A percentile compares a stretch with the other conserved stretches of the same genome.
Conservation (phyloP, 2,113 vertebrate species). For the Sylvia atricapilla region DNA sequence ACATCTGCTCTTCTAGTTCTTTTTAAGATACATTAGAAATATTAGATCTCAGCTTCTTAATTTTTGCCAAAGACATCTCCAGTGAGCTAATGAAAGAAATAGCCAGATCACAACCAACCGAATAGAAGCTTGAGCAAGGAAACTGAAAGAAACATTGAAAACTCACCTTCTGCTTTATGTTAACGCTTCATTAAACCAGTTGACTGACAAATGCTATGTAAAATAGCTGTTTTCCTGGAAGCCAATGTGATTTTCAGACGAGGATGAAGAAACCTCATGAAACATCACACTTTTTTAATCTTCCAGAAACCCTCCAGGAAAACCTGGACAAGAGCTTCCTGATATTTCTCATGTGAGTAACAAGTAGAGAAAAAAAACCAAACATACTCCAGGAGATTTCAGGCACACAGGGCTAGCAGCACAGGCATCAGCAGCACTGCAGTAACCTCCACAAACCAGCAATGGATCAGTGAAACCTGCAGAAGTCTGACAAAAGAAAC, state of each 20-base stretch:
- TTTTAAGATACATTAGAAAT: not conserved
- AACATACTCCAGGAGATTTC: not conserved
- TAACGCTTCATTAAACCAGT: not conserved
- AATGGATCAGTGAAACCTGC: not conserved
- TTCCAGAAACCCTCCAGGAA: not conserved
- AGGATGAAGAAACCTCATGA: not conserved
- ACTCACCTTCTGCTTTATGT: not conserved
- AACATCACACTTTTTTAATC: not conserved
- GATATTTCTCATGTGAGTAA: not conserved
- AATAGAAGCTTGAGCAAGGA: not conserved
- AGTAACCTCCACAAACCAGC: not conserved
- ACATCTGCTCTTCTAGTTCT: not conserved
- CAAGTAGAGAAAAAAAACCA: not conserved
- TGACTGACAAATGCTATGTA: not conserved
- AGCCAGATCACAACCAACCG: not conserved
- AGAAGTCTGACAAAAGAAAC: not conserved
- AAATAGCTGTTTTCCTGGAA: not conserved
- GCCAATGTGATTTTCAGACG: not conserved
- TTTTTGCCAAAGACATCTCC: not conserved
- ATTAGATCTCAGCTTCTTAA: not conserved
- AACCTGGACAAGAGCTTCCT: not conserved
- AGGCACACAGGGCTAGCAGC: not conserved
- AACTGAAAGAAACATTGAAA: not conserved
- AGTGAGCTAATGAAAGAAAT: not conserved
- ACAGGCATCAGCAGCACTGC: not conserved